A percentile compares a stretch with the other conserved stretches of the same genome.
Conservation (phyloP, 2,888 invertebrate genomes). For the Phyllotreta cruciferae region DNA sequence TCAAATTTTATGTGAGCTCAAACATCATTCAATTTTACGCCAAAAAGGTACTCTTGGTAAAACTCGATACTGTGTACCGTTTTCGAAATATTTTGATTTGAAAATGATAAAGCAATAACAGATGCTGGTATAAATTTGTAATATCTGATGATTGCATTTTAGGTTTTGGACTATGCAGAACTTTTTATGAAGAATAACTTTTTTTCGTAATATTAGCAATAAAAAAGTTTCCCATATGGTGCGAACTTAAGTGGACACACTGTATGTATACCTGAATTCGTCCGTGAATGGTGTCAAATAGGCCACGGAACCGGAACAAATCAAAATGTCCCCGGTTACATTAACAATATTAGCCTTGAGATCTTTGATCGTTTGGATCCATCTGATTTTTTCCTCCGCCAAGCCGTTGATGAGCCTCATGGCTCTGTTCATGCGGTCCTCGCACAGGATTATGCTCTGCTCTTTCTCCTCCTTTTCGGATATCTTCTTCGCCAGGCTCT, state of each 20-base stretch:
- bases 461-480: conserved; percentile 75
- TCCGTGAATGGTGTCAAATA: conserved; percentile 83
- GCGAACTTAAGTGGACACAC: too few species aligned
- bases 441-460: conserved; percentile 76
- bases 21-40: too few species aligned
- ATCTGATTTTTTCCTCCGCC: conserved; percentile 60
- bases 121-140: too few species aligned
- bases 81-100: too few species aligned
- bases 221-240: too few species aligned
- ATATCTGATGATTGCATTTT: too few species aligned
- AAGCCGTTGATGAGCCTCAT: conserved; percentile 64
- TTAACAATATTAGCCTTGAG: conserved; percentile 66
- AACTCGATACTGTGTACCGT: too few species aligned
- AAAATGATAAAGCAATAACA: too few species aligned
- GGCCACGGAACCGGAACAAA: conserved; percentile 76
- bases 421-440: conserved; percentile 79
- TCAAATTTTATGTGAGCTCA: too few species aligned
- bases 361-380: conserved; percentile 73
- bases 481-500: conserved; percentile 75
- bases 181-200: too few species aligned
- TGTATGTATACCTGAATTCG: conserved; percentile 51
- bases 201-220: neutral
- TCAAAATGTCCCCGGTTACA: conserved; percentile 75
- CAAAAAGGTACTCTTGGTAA: too few species aligned
- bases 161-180: too few species aligned